Evolutionary conservation across 2,888 invertebrate genomes (phyloP).

Genomic region (Macropis europaea): DNA sequence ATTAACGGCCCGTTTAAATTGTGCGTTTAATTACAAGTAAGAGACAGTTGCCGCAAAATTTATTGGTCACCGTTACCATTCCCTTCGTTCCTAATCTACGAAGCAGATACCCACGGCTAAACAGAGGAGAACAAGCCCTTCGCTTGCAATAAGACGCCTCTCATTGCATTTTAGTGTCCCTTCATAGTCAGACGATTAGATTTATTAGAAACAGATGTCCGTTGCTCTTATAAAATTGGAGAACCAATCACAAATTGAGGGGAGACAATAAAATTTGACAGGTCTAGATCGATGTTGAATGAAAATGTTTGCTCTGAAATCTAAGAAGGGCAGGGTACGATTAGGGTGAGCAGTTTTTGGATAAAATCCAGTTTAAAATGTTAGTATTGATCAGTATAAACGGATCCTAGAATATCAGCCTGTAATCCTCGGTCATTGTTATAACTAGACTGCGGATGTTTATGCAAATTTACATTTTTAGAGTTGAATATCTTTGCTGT

Average conservation of each 20-base stretch:
- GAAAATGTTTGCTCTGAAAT: slow-evolving; percentile 74
- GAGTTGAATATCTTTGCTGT: too few species aligned
- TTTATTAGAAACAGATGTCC: slow-evolving; percentile 41
- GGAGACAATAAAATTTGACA: slow-evolving; percentile 20
- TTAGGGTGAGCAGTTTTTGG: too few species aligned
- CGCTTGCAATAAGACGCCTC: slow-evolving; percentile 58
- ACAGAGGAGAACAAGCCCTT: slow-evolving; percentile 61
- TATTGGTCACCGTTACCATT: slow-evolving; percentile 76
- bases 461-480: too few species aligned
- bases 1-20: slow-evolving; percentile 77
- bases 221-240: not conserved
- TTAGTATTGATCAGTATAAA: too few species aligned
- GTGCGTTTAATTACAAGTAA: slow-evolving; percentile 78
- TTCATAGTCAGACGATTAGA: slow-evolving; percentile 33
- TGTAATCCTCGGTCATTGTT: too few species aligned
- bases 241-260: not conserved
- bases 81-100: slow-evolving; percentile 74
- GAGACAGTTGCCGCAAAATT: slow-evolving; percentile 75
- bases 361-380: too few species aligned
- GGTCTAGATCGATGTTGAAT: slow-evolving; percentile 59
- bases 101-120: slow-evolving; percentile 67
- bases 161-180: slow-evolving; percentile 56
- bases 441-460: too few species aligned
- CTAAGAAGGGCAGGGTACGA: too few species aligned
- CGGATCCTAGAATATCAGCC: too few species aligned